Conservation (phyloP, 2,888 invertebrate species). For the Drosophila mayaguana region DNA sequence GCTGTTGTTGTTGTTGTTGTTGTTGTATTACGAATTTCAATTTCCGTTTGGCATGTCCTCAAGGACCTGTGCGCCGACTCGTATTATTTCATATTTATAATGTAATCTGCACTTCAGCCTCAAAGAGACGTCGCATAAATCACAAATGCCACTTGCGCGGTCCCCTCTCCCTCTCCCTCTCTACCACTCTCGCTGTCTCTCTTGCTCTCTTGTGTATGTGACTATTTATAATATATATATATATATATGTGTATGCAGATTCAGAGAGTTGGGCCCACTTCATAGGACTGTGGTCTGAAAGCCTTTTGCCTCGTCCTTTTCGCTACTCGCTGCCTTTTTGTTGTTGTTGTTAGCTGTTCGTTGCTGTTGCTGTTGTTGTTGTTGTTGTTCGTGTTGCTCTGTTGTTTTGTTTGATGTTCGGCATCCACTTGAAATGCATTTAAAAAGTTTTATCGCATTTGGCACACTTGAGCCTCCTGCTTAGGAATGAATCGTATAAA, state of each 20-base stretch:
- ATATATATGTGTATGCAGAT: constrained; percentile 28
- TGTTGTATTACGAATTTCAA: constrained; percentile 59
- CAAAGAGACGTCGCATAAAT: constrained; percentile 76
- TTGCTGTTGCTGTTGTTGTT: neutral
- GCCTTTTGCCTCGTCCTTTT: constrained; percentile 59
- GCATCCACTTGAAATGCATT: constrained; percentile 74
- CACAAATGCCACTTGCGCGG: constrained; percentile 65
- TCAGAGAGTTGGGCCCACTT: constrained; percentile 57
- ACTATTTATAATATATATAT: constrained; percentile 57
- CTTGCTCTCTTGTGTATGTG: constrained; percentile 17
- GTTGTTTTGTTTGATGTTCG: constrained; percentile 70
- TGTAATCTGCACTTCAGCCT: constrained; percentile 77
- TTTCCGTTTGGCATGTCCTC: constrained; percentile 74
- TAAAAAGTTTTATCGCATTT: constrained; percentile 53
- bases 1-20: neutral
- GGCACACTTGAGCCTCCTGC: constrained; percentile 24
- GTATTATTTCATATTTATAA: constrained; percentile 80
- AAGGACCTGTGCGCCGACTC: constrained; percentile 63
- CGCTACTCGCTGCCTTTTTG: constrained; percentile 44
- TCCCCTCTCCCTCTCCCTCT: neutral
- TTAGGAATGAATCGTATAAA: neutral
- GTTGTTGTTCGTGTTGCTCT: constrained; percentile 1
- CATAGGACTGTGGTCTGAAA: constrained; percentile 68
- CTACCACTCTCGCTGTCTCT: neutral
- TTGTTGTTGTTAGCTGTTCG: neutral